Percentiles rank a stretch among this genome's conserved stretches.
These are phyloP conservation scores for Ictalurus furcatus DNA, from an alignment of 2,113 vertebrate species.

Conservation along the genomic window DNA sequence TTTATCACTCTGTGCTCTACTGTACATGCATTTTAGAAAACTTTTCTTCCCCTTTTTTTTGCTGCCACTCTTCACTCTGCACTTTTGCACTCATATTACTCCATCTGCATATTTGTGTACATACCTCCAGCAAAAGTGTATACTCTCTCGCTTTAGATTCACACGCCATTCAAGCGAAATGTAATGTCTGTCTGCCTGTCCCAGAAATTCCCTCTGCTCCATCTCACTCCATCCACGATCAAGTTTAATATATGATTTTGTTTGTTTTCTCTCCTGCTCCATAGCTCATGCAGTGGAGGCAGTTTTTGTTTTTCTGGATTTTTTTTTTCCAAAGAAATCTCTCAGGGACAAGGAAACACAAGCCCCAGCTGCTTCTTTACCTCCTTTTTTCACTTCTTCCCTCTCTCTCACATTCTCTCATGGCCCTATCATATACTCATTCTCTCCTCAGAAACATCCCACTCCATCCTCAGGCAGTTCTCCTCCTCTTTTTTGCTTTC, in stretches of 20 bases:
- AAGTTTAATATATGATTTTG: conserved; percentile 50
- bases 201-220: conserved; percentile 30
- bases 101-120: conserved; percentile 19
- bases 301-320: conserved; percentile 32
- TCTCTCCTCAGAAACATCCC: conserved; percentile 39
- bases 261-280: conserved; percentile 45
- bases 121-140: conserved; percentile 17
- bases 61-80: conserved; percentile 9
- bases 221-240: conserved; percentile 14
- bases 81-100: conserved; percentile 25
- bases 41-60: background rate
- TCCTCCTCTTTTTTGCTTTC: conserved; percentile 20
- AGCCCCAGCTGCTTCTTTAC: conserved; percentile 46
- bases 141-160: background rate
- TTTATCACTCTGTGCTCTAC: conserved; percentile 53
- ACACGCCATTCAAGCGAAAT: conserved; percentile 11
- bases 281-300: conserved; percentile 35
- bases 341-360: conserved; percentile 43
- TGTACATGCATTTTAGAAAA: conserved; percentile 10
- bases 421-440: conserved; percentile 35
- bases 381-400: conserved; percentile 21
- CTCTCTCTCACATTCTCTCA: conserved; percentile 34
- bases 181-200: conserved; percentile 13
- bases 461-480: conserved; percentile 38
- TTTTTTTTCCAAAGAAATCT: conserved; percentile 40